These are phyloP conservation scores for Caenorhabditis briggsae DNA, from an alignment of 1,140 invertebrate genomes.

Conservation along the genomic window DNA sequence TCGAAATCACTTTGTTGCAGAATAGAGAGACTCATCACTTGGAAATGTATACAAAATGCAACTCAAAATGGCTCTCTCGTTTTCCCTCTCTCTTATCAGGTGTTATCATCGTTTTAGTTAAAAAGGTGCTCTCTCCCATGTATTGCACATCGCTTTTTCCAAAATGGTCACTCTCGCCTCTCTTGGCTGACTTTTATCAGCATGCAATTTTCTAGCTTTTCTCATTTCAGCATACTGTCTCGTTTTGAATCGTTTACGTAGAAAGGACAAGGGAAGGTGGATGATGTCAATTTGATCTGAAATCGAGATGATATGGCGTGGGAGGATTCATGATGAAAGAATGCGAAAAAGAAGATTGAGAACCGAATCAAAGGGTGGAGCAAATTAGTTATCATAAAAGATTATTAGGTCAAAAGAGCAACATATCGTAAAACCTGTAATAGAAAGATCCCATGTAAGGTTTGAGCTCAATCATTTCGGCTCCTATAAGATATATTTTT, in stretches of 20 bases:
- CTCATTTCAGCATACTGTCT: slow-evolving; percentile 32
- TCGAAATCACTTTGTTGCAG: neutral
- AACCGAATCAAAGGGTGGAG: neutral
- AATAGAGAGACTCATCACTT: slow-evolving; percentile 1
- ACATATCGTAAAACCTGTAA: too few relatives aligned
- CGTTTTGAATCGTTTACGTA: slow-evolving; percentile 47
- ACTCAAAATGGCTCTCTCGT: slow-evolving; percentile 27
- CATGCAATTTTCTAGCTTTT: neutral
- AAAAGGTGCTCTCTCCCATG: neutral
- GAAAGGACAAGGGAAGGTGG: neutral
- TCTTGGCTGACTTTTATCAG: slow-evolving; percentile 17
- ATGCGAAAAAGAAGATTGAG: neutral
- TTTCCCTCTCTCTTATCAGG: neutral
- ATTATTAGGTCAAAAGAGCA: too few relatives aligned
- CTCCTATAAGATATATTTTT: too few relatives aligned
- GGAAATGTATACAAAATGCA: slow-evolving; percentile 47
- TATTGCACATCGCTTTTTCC: slow-evolving; percentile 6
- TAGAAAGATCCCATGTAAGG: too few relatives aligned
- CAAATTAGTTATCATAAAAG: too few relatives aligned
- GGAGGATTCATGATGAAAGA: slow-evolving; percentile 35
- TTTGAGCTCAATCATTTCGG: too few relatives aligned
- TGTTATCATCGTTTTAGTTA: slow-evolving; percentile 48
- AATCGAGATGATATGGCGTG: slow-evolving; percentile 12
- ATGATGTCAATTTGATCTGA: slow-evolving; percentile 51
- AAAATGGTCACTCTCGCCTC: slow-evolving; percentile 43